Conservation (phyloP, 2,113 vertebrate genomes). For the Grallaria varia region DNA sequence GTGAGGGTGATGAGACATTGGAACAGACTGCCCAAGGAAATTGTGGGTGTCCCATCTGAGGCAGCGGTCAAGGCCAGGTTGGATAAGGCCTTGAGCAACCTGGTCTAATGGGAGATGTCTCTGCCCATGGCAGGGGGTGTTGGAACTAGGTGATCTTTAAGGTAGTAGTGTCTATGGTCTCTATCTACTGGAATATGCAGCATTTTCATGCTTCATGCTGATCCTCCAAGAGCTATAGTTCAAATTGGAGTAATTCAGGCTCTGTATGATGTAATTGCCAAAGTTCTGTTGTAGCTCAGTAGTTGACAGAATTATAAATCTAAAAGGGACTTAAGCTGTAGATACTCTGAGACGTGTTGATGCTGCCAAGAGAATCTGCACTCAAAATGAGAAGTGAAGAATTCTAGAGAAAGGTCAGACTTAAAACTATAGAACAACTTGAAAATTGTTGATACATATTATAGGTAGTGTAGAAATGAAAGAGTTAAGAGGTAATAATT, state of each 20-base stretch:
- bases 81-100: background rate
- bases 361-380: background rate
- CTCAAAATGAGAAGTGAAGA: background rate
- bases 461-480: background rate
- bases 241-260: background rate
- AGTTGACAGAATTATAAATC: background rate
- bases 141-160: background rate
- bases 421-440: background rate
- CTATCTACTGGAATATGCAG: background rate
- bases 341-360: background rate
- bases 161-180: background rate
- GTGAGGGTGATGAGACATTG: background rate
- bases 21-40: background rate
- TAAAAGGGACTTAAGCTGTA: background rate
- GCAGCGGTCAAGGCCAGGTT: background rate
- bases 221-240: background rate
- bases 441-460: background rate
- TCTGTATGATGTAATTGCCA: background rate
- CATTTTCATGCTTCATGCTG: background rate
- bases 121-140: background rate
- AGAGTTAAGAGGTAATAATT: background rate
- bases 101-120: background rate
- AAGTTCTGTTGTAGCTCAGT: background rate
- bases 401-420: background rate
- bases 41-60: background rate